Evolutionary conservation across 2,888 invertebrate species (phyloP), one percentile per base, ranked within the genome.

Genomic region (Xestia rhomboidea): DNA sequence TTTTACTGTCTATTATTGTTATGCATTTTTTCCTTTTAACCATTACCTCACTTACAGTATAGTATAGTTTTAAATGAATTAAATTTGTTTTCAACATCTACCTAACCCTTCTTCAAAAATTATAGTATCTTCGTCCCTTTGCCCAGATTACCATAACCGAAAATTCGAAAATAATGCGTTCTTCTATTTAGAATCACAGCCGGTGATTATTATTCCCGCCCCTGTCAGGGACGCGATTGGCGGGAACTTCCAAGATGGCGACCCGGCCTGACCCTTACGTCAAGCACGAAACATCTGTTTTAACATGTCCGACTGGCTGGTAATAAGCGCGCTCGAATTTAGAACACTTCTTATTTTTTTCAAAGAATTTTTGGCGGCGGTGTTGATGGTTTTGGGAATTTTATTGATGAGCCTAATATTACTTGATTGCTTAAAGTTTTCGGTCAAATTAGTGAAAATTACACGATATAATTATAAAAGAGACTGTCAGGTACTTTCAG

Each of bases 211-310:
- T 93, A 94, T 92, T 93, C 93, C 90, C 92, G 91, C 88, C 90
- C 94, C 92, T 94, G 95, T 94, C 95, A 94, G 94, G 93, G 93
- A 92, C 92, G 91, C 91, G 93, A 95, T 94, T 95, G 95, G 95
- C 94, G 95, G 93, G 94, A 94, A 93, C 91, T 93, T 85, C 89
- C 94, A 95, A 95, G 95, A 96, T 96, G 96, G 96, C 95, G 94
- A 96, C 95, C 96, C 93, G 90, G 92, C 91, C 94, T 96, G 96
- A 96, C 95, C 95, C 94, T 95, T 96, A 93, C 94, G 94, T 96
- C 96, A 96, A 93, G 93, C 91, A 90, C 93, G 95, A 93, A 95
- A 96, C 96, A 96, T 96, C 96, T 96, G 96, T 95, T 95, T 94
- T 94, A 94, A 94, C 94, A 94, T 95, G 93, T 95, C 92, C 89